phyloP scores from a whole-genome alignment of 1,140 invertebrate species.

The Tyrophagus putrescentiae region DNA sequence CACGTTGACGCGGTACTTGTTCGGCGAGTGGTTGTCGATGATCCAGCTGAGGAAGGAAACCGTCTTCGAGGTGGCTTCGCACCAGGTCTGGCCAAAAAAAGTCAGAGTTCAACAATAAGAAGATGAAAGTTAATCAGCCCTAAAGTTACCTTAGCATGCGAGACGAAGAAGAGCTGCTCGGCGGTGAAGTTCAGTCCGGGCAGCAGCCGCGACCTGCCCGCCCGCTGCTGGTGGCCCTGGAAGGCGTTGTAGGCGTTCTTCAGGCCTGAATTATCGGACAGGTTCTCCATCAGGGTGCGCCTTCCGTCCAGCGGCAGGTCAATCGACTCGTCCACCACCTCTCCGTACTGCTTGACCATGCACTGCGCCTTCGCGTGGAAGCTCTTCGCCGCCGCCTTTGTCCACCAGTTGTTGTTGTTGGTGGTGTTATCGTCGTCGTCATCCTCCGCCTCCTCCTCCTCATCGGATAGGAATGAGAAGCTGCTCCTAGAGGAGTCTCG shows the following conservation, averaged over 20 bases:
- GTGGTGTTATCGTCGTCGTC: background rate
- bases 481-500: background rate
- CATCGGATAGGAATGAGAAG: too few species aligned
- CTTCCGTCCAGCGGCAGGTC: background rate
- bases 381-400: background rate
- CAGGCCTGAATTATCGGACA: too few species aligned
- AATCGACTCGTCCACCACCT: background rate
- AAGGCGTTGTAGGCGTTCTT: too few species aligned
- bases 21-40: conserved; percentile 27
- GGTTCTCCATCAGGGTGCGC: background rate
- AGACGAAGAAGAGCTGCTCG: background rate
- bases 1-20: conserved; percentile 46
- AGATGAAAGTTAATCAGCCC: too few species aligned
- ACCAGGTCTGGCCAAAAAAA: too few species aligned
- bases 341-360: background rate
- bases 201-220: too few species aligned
- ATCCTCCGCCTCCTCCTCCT: background rate
- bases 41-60: background rate
- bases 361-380: background rate
- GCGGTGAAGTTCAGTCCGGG: background rate
- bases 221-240: too few species aligned
- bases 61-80: background rate
- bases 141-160: background rate
- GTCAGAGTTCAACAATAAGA: background rate
- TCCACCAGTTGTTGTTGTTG: background rate